These are phyloP conservation scores for Micrasema longulum DNA, from an alignment of 1,140 invertebrate genomes.

Conservation along the genomic window DNA sequence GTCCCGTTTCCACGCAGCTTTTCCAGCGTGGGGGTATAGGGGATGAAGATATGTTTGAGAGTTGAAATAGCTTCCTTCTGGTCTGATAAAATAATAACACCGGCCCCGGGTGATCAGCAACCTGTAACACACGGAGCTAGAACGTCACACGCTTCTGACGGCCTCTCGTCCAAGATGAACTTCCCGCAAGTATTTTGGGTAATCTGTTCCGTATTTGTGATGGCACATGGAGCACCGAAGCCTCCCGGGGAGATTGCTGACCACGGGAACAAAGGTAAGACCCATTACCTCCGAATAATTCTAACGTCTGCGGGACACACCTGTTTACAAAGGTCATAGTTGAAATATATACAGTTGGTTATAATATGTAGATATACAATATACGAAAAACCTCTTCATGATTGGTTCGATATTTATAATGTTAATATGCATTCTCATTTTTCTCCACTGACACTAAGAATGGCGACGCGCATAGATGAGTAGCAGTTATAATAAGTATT, in stretches of 20 bases:
- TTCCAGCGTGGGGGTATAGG: neutral
- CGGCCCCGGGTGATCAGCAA: constrained; percentile 36
- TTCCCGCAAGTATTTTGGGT: constrained; percentile 44
- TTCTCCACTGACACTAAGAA: too few relatives aligned
- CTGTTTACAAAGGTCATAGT: constrained; percentile 11
- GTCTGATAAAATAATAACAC: constrained; percentile 27
- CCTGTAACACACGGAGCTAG: constrained; percentile 43
- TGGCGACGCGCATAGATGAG: too few relatives aligned
- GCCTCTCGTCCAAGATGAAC: constrained; percentile 35
- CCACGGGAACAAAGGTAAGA: constrained; percentile 51
- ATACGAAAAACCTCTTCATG: too few relatives aligned
- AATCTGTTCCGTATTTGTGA: constrained; percentile 38
- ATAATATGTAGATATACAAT: too few relatives aligned
- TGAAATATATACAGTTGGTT: neutral
- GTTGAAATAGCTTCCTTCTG: constrained; percentile 8
- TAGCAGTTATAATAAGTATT: too few relatives aligned
- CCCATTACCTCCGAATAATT: neutral
- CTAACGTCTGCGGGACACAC: constrained; percentile 2
- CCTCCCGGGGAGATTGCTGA: constrained; percentile 44
- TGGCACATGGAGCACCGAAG: constrained; percentile 45
- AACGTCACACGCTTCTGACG: constrained; percentile 15
- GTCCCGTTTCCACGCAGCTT: constrained; percentile 11
- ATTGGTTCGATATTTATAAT: too few relatives aligned
- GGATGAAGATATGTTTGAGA: constrained; percentile 21
- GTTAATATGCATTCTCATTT: too few relatives aligned